Evolutionary conservation across 2,797 vertebrate species (phyloP).

Genomic region (Alosa sapidissima): DNA sequence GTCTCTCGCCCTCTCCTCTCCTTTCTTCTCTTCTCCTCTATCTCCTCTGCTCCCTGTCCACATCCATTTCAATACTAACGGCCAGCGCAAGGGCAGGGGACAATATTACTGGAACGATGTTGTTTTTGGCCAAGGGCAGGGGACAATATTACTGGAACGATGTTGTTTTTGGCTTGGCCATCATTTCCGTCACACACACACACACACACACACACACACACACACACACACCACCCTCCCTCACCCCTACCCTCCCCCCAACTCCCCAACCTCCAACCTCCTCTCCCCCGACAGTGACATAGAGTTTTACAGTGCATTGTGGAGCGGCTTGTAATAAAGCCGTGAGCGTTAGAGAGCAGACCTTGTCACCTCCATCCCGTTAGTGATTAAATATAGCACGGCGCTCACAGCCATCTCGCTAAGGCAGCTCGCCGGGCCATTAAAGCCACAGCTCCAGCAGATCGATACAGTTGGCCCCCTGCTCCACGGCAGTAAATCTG

Average conservation of each 20-base stretch:
- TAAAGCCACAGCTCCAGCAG: conserved; percentile 67
- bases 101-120: conserved; percentile 20
- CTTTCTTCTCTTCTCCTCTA: background rate
- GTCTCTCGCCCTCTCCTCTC: background rate
- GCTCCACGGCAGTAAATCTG: conserved; percentile 63
- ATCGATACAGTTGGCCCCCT: conserved; percentile 65
- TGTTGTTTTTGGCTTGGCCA: conserved; percentile 31
- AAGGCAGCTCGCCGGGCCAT: conserved; percentile 62
- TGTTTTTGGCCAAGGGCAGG: conserved; percentile 28
- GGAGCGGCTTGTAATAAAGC: conserved; percentile 60
- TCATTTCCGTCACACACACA: conserved; percentile 27
- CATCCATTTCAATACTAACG: background rate
- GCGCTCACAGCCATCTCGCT: conserved; percentile 53
- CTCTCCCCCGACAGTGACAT: conserved; percentile 29
- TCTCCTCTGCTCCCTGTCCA: background rate
- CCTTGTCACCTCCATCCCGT: conserved; percentile 63
- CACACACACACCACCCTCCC: background rate
- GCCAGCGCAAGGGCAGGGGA: background rate
- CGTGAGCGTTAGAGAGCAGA: conserved; percentile 61
- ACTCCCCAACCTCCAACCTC: background rate
- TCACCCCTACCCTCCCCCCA: background rate
- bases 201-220: background rate
- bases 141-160: conserved; percentile 20
- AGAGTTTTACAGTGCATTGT: conserved; percentile 48
- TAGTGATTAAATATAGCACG: conserved; percentile 67